Evolutionary conservation across 2,113 vertebrate genomes (phyloP).

Genomic region (Pachypanchax playfairii): DNA sequence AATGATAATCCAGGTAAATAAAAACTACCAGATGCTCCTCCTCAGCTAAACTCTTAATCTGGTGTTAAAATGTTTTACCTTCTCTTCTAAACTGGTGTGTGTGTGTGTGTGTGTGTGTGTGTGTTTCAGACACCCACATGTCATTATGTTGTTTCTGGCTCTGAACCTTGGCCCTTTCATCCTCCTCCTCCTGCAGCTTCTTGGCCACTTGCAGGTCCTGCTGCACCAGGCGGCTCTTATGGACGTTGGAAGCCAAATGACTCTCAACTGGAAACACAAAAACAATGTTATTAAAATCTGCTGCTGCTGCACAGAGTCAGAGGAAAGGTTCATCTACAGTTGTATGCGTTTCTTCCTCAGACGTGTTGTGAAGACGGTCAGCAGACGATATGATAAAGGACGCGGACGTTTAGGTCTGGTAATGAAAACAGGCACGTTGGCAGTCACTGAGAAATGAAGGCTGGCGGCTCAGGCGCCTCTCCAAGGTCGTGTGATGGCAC

Average conservation of each 20-base stretch:
- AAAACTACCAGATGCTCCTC: neutral
- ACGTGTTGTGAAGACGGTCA: slow-evolving; percentile 16
- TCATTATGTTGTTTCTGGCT: slow-evolving; percentile 83
- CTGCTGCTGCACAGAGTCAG: slow-evolving; percentile 17
- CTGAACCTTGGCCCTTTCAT: slow-evolving; percentile 85
- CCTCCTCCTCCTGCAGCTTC: slow-evolving; percentile 93
- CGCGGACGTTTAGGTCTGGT: slow-evolving; percentile 16
- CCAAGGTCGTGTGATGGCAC: slow-evolving; percentile 65
- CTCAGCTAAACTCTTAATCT: neutral
- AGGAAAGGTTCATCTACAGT: too few species aligned
- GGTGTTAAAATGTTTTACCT: neutral
- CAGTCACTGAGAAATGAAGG: slow-evolving; percentile 54
- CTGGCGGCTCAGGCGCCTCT: slow-evolving; percentile 32
- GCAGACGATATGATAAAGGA: slow-evolving; percentile 34
- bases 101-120: neutral
- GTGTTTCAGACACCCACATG: slow-evolving; percentile 80
- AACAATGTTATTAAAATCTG: slow-evolving; percentile 20
- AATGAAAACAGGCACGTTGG: slow-evolving; percentile 33
- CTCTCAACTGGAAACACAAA: slow-evolving; percentile 86
- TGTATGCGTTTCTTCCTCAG: too few species aligned
- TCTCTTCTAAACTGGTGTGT: neutral
- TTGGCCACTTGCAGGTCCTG: slow-evolving; percentile 94
- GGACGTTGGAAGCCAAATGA: slow-evolving; percentile 94
- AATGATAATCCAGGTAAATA: neutral
- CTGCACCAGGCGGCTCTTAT: slow-evolving; percentile 92